Evolutionary conservation across 2,113 vertebrate genomes (phyloP).

Genomic region (Boleophthalmus pectinirostris): DNA sequence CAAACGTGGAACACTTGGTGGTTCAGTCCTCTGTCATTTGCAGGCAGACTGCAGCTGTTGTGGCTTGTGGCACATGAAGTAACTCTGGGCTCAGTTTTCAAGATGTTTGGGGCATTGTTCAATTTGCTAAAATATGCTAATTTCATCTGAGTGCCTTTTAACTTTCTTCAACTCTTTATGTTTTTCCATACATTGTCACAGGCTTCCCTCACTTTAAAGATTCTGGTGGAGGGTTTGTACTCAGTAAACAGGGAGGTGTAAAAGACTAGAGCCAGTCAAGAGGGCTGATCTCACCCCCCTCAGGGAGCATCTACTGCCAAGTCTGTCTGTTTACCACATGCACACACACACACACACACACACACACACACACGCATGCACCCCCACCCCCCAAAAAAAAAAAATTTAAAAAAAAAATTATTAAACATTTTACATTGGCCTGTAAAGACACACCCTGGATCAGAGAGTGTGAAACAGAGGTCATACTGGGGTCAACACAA

Average conservation of each 20-base stretch:
- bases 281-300: conserved; percentile 49
- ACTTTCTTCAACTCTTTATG: conserved; percentile 28
- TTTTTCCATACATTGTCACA: conserved; percentile 61
- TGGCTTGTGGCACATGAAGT: conserved; percentile 2
- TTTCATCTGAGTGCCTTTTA: conserved; percentile 26
- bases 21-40: conserved; percentile 18
- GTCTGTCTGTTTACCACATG: conserved; percentile 45
- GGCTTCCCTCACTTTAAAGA: conserved; percentile 54
- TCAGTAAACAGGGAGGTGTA: conserved; percentile 44
- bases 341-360: conserved; percentile 1
- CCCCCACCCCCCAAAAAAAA: too few relatives aligned
- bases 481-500: conserved; percentile 44
- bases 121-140: conserved; percentile 38
- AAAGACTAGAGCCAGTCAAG: conserved; percentile 59
- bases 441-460: conserved; percentile 24
- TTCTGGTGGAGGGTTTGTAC: conserved; percentile 25
- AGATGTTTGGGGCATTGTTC: conserved; percentile 26
- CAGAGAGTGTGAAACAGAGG: conserved; percentile 39
- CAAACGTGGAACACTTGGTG: conserved; percentile 16
- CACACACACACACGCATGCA: neutral
- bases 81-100: conserved; percentile 6
- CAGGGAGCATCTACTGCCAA: conserved; percentile 27
- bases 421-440: neutral
- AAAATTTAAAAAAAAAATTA: too few relatives aligned
- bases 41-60: conserved; percentile 14